Base-by-base conservation (phyloP, 2,113 vertebrate genomes). In the Austrofundulus limnaeus region DNA sequence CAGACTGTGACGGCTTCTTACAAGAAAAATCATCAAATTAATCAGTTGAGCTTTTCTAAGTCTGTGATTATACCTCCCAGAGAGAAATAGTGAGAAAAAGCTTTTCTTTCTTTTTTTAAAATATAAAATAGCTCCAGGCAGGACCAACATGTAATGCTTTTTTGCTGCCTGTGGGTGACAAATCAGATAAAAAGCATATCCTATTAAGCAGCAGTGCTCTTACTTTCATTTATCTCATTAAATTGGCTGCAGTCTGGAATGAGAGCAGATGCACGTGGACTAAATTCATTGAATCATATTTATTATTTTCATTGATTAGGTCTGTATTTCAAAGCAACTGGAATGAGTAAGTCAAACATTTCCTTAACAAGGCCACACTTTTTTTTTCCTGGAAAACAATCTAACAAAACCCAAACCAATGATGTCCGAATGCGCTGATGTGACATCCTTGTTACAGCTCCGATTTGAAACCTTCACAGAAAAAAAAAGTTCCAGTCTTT, bases 251-350 rank as follows among this genome's bases (percentile, higher is more conserved):
- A 59, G 77, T 82, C 67, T 42, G 41, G 47, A 67, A n/a, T 64
- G 56, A 69, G 61, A 68, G 68, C 66, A 43, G 67, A 77, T 71
- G 65, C 65, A 75, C 64, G 58, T 48, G 56, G 61, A 61, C 56
- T 47, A 77, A 65, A 74, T 55, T 38, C 69, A 75, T 70, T 72
- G 56, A 77, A 69, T 85, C 77, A 69, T 63, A 71, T 81, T 69
- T 73, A 73, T 85, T 86, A 48, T 71, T 71, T 86, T 86, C 82
- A 72, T 56, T 73, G 60, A 86, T 86, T 82, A 80, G 39, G 52
- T 42, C 53, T 14, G 37, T 31, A 73, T 46, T 61, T 62, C 66
- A 51, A 77, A 86, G 72, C 83, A 77, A 73, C 24, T 54, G 59
- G 10, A 47, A 60, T 3, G 58, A 21, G 73, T 54, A 38, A 39